Conservation (phyloP, 2,888 invertebrate genomes). For the Diadromus collaris region DNA sequence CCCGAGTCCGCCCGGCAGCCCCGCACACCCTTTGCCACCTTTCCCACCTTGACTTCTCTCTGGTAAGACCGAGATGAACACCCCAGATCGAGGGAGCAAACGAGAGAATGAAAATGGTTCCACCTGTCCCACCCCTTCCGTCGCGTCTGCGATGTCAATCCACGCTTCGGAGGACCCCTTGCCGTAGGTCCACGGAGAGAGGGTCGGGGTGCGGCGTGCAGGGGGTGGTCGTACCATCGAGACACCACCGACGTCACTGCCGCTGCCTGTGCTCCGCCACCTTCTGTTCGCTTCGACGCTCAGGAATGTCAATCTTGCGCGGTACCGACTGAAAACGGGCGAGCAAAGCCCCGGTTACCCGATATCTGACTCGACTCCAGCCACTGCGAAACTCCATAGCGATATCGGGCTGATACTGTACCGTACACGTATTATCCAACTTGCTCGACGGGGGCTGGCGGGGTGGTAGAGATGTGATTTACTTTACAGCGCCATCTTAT, state of each 20-base stretch:
- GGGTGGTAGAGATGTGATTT: constrained; percentile 1
- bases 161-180: constrained; percentile 44
- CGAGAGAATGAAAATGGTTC: constrained; percentile 17
- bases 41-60: constrained; percentile 10
- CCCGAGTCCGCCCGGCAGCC: not conserved
- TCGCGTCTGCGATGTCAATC: constrained; percentile 57
- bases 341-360: constrained; percentile 32
- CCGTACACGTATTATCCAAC: not conserved
- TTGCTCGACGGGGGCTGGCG: not conserved
- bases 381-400: constrained; percentile 20
- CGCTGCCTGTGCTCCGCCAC: constrained; percentile 50
- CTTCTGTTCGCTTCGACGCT: constrained; percentile 56
- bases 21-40: not conserved
- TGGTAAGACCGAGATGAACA: constrained; percentile 17
- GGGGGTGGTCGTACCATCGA: constrained; percentile 32
- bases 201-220: no score
- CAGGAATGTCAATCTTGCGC: constrained; percentile 58
- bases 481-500: not conserved
- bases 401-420: constrained; percentile 8
- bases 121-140: constrained; percentile 19
- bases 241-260: constrained; percentile 46
- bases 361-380: constrained; percentile 48
- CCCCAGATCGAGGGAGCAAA: not conserved
- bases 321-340: constrained; percentile 48
- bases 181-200: constrained; percentile 30